Evolutionary conservation across 2,113 vertebrate genomes (phyloP), one percentile per base, ranked within the genome.

Genomic region (Ameiurus melas): DNA sequence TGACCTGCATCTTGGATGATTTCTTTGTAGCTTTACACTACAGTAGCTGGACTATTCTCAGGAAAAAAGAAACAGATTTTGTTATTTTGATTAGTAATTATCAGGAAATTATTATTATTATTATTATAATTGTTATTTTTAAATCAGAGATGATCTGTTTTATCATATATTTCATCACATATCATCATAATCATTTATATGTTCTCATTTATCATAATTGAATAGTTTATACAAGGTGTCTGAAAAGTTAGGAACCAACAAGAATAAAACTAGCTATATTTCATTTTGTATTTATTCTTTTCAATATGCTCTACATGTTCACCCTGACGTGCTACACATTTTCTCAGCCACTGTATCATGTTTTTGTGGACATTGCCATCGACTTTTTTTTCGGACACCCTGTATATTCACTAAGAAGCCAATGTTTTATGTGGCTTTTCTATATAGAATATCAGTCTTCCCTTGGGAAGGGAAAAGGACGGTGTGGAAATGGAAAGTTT

Each of bases 401-500:
- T n/a, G 64, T 30, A n/a, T 14, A 14, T 68, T n/a, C 12, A 4
- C 12, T 1, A 30, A 14, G n/a, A 70, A 66, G 14, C 68, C 30
- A 17, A 1, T 36, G 0, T 22, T 4, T 27, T 27, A 25, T 14
- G 16, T 73, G 36, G n/a, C 22, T 47, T 77, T 77, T 78, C 77
- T 30, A 9, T 30, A 55, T 1, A 30, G 6, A 51, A 14, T 4
- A 47, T 33, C 78, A 22, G 27, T 77, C 47, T 84, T 83, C 20
- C 55, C 89, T 66, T 79, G 19, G 68, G 82, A 94, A 92, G 91
- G 94, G 93, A 94, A 93, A 90, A 84, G 87, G 82, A 90, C 60
- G 30, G 80, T 89, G 87, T 93, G 84, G 92, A 94, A 88, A 88
- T 90, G 57, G 64, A 84, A 68, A 88, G 84, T 92, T 85, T 86